phyloP scores from a whole-genome alignment of 2,797 vertebrate species.

The Bradypodion pumilum region DNA sequence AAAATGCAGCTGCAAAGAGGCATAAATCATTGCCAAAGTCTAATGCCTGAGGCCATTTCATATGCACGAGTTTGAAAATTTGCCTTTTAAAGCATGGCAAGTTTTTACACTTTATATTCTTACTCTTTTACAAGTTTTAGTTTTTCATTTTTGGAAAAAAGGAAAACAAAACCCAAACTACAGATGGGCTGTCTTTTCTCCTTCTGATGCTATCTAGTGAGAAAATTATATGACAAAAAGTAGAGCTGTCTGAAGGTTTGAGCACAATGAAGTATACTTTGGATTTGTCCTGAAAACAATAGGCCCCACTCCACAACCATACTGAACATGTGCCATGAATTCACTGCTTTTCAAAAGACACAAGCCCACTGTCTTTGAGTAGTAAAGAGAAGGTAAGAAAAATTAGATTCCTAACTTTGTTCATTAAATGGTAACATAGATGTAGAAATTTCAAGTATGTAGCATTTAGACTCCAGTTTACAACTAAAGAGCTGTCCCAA shows the following conservation, averaged over 20 bases:
- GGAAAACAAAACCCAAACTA: neutral
- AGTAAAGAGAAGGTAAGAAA: too few relatives aligned
- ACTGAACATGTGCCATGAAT: too few relatives aligned
- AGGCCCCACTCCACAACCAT: too few relatives aligned
- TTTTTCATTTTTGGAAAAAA: neutral
- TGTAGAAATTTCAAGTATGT: too few relatives aligned
- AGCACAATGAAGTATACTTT: too few relatives aligned
- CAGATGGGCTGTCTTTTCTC: neutral
- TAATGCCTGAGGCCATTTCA: conserved; percentile 33
- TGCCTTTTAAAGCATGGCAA: conserved; percentile 39
- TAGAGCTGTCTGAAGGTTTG: too few relatives aligned
- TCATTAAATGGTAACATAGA: too few relatives aligned
- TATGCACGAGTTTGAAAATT: conserved; percentile 33
- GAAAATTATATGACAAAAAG: neutral
- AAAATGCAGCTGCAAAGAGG: conserved; percentile 42
- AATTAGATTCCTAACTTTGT: too few relatives aligned
- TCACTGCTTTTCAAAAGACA: neutral
- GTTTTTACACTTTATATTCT: conserved; percentile 29
- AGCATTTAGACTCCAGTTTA: too few relatives aligned
- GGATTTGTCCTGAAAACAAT: too few relatives aligned
- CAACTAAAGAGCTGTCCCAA: too few relatives aligned
- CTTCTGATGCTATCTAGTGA: neutral
- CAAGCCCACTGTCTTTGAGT: neutral
- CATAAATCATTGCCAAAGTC: conserved; percentile 36
- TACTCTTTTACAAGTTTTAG: conserved; percentile 14